phyloP scores from a whole-genome alignment of 1,140 invertebrate genomes.

The Acarapis woodi region DNA sequence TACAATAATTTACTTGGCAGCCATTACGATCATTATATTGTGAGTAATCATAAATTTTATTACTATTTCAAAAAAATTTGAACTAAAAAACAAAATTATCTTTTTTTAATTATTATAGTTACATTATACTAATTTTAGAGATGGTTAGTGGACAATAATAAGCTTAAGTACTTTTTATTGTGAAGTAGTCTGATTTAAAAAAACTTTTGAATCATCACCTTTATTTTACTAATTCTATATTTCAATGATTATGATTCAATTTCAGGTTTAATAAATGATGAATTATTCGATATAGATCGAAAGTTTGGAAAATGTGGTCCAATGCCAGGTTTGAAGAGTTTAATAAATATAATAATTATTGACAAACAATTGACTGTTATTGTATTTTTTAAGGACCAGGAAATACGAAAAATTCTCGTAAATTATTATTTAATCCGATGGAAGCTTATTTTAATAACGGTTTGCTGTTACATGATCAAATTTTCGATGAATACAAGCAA shows the following conservation, averaged over 20 bases:
- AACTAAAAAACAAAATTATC: too few relatives aligned
- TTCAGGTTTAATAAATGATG: too few relatives aligned
- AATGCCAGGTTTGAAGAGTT: not conserved
- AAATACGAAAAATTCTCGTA: conserved; percentile 24
- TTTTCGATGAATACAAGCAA: conserved; percentile 43
- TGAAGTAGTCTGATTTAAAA: too few relatives aligned
- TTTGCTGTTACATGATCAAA: conserved; percentile 36
- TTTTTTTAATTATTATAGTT: too few relatives aligned
- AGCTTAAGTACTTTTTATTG: too few relatives aligned
- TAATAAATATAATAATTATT: conserved; percentile 1
- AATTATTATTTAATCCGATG: conserved; percentile 56
- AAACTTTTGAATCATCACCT: too few relatives aligned
- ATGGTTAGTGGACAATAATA: too few relatives aligned
- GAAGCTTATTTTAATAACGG: conserved; percentile 47
- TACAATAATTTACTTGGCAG: conserved; percentile 69
- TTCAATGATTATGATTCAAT: too few relatives aligned
- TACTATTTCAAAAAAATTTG: conserved; percentile 16
- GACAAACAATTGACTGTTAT: conserved; percentile 23
- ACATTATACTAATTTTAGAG: too few relatives aligned
- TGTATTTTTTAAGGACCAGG: conserved; percentile 62
- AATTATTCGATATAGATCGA: too few relatives aligned
- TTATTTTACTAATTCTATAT: too few relatives aligned
- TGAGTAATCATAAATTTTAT: conserved; percentile 41
- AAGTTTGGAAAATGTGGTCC: too few relatives aligned
- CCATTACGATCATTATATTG: conserved; percentile 80